Base-by-base conservation (phyloP, 2,888 invertebrate species). In the Hecatera dysodea region DNA sequence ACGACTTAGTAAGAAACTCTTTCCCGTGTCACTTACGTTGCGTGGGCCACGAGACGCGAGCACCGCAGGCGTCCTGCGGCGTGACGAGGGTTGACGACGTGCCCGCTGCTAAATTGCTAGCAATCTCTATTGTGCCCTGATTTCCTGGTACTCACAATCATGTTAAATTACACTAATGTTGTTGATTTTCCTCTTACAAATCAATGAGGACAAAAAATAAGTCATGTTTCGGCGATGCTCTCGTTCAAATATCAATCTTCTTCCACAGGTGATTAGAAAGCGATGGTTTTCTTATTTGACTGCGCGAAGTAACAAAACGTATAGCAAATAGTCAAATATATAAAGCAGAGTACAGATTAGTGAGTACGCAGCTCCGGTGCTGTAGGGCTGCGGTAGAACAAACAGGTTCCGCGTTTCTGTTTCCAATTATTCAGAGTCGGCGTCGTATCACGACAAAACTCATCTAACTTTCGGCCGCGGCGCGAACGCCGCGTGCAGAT, bases 381-480 rank as follows among this genome's bases (percentile, higher is more conserved):
- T 69, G 65, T 11, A 72, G 65, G 59, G 67, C 70, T 66, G 65
- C 70, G 63, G 74, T 83, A 85, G 80, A 83, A 84, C 81, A 87
- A 87, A 84, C 85, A 82, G 83, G 82, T 80, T 80, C 80, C 68
- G 70, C 84, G 72, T 66, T 78, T 73, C 83, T 85, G 90, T 86
- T 89, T 86, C 90, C 90, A 92, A 92, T 92, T 92, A 93, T 89
- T 87, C 89, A 80, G 86, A 83, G 80, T 78, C 73, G 78, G 74
- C 73, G 80, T 73, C 81, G 86, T 86, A 86, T 85, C 87, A 86
- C 84, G 88, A 87, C 89, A 85, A 87, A 93, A 91, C 93, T 92
- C 92, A 92, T 93, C 91, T 92, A 93, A 93, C 91, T 93, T 92
- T 86, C 71, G 84, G 64, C 75, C 83, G 82, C 80, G 80, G 78